Percentiles rank a stretch among this genome's conserved stretches.
Evolutionary conservation across 2,888 invertebrate genomes (phyloP).

Genomic region (Eupithecia abbreviata): DNA sequence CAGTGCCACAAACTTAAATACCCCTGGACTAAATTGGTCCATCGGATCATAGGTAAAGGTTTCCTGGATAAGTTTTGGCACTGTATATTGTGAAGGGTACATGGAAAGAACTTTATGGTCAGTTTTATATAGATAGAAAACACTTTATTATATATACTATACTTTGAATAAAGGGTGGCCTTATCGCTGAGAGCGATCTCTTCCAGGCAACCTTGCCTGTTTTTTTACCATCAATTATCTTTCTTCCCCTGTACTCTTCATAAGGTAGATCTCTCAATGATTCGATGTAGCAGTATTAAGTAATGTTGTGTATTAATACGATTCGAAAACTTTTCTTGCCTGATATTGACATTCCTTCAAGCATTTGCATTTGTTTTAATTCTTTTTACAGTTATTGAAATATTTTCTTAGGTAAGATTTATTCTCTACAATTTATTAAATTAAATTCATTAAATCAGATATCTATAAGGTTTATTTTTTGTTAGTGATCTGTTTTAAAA

Average conservation of each 20-base stretch:
- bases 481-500: no score
- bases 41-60: background rate
- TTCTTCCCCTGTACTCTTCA: background rate
- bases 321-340: background rate
- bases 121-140: background rate
- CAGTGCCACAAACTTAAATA: background rate
- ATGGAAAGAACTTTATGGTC: background rate
- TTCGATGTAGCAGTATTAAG: constrained; percentile 5
- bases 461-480: no score
- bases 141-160: no score
- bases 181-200: no score
- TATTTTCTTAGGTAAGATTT: background rate
- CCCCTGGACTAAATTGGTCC: background rate
- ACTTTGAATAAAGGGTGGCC: no score
- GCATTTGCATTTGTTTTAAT: background rate
- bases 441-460: no score
- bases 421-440: background rate
- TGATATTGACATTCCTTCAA: constrained; percentile 2
- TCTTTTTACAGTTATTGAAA: background rate
- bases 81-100: background rate
- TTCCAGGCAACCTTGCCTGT: no score
- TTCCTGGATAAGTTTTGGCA: background rate
- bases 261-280: background rate
- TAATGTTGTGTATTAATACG: constrained; percentile 1
- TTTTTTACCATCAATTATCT: background rate